Conservation (phyloP, 2,888 invertebrate genomes). For the Eurytoma californica region DNA sequence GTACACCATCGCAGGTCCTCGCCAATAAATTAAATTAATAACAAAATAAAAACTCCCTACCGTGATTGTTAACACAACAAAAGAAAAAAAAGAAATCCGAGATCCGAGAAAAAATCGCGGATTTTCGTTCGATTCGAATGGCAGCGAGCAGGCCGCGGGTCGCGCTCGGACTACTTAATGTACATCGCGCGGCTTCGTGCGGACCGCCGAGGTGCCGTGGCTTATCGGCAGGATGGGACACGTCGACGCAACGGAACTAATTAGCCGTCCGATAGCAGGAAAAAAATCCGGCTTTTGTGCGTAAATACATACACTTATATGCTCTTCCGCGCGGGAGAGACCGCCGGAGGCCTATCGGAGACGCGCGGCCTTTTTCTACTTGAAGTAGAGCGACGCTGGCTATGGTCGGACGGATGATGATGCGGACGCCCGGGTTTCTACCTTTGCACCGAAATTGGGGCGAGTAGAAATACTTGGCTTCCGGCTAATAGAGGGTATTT, state of each 20-base stretch:
- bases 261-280: constrained; percentile 4
- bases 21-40: background rate
- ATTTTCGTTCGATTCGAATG: background rate
- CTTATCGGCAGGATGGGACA: constrained; percentile 14
- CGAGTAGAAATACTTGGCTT: too few relatives aligned
- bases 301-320: too few relatives aligned
- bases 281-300: background rate
- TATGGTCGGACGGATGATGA: too few relatives aligned
- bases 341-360: too few relatives aligned
- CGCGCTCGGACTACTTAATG: constrained; percentile 1
- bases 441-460: too few relatives aligned
- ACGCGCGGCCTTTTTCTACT: too few relatives aligned
- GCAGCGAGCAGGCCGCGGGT: background rate
- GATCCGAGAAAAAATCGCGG: too few relatives aligned
- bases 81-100: background rate
- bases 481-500: too few relatives aligned
- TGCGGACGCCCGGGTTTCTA: too few relatives aligned
- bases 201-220: constrained; percentile 3
- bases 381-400: background rate
- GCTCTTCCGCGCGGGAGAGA: too few relatives aligned
- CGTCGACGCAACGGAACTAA: constrained; percentile 41
- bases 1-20: too few relatives aligned
- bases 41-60: background rate
- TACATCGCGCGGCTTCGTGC: background rate
- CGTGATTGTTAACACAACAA: background rate